Base-by-base conservation (phyloP, 2,113 vertebrate genomes). In the Cololabis saira region DNA sequence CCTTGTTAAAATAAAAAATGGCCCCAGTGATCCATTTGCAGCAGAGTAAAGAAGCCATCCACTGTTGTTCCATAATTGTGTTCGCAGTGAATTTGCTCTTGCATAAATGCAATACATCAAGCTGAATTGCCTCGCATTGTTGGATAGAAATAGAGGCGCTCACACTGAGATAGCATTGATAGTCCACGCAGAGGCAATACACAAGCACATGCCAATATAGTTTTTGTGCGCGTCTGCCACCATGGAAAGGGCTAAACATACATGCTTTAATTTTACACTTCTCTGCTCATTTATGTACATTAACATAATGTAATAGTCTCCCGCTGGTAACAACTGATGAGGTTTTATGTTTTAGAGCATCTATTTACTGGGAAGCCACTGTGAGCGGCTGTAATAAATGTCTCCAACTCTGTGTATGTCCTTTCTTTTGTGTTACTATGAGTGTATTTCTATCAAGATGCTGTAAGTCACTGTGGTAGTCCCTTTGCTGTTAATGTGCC, bases 201-300 rank as follows among this genome's bases (percentile, higher is more conserved):
- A 71, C 22, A 61, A 52, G 41, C 9, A 18, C 50, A 67, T 12
- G 18, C 68, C 56, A 7, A 59, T 9, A 42, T 33, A 12, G 11
- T 27, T 24, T 64, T 33, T 8, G 71, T 50, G 22, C 48, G 48
- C 24, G 47, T 44, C 37, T 43, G 41, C 33, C 81, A 62, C 24
- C 22, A 67, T 43, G 43, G 37, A 70, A 53, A 44, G 12, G 41
- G 37, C 44, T 59, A 67, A 77, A 64, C 61, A 43, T 9, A 44
- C 82, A 70, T 47, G 73, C 74, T 73, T 40, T 65, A 66, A 74
- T 83, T 72, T 59, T 37, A 66, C 30, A 69, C 56, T 57, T 71
- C 37, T 62, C 47, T 59, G 67, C 61, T 74, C 71, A 69, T 70
- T 77, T 70, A 49, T 49, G 52, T 43, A 66, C 72, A 62, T 60